Evolutionary conservation across 2,888 invertebrate species (phyloP).

Genomic region (Capitulum mitella): DNA sequence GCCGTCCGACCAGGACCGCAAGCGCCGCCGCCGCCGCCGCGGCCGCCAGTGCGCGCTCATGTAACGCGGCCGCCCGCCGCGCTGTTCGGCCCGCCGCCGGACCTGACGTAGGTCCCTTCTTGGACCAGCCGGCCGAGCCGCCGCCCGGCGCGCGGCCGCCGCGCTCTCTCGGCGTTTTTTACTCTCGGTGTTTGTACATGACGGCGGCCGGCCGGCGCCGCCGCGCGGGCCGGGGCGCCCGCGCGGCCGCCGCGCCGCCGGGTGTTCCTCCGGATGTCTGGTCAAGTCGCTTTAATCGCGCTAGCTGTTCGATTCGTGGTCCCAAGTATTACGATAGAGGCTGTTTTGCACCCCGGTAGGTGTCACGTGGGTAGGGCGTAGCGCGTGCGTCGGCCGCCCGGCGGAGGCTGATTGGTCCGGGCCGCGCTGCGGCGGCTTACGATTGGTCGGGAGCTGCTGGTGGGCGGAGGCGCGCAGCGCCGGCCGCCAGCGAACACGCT

Average conservation of each 20-base stretch:
- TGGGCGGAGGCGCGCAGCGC: neutral
- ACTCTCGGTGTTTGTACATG: neutral
- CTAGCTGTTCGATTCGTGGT: neutral
- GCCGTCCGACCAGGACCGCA: constrained; percentile 52
- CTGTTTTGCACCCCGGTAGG: neutral
- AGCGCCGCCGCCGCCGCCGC: constrained; percentile 22
- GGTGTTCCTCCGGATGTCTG: neutral
- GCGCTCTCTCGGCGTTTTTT: neutral
- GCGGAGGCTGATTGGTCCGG: neutral
- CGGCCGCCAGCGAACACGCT: no score
- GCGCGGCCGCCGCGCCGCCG: neutral
- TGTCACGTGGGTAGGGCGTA: neutral
- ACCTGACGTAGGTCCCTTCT: neutral
- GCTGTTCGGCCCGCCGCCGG: neutral
- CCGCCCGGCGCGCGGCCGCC: neutral
- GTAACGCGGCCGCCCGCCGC: neutral
- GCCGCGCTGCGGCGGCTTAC: neutral
- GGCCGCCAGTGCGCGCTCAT: constrained; percentile 10
- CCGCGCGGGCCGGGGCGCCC: no score
- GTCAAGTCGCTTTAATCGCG: neutral
- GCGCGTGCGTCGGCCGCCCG: neutral
- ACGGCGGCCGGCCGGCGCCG: neutral
- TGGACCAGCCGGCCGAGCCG: neutral
- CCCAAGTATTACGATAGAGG: constrained; percentile 7
- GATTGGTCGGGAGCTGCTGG: neutral